A percentile compares a stretch with the other conserved stretches of the same genome.
These are phyloP conservation scores for Echinometra lucunter DNA, from an alignment of 53 echinoderm and acorn worm species.

Conservation along the genomic window DNA sequence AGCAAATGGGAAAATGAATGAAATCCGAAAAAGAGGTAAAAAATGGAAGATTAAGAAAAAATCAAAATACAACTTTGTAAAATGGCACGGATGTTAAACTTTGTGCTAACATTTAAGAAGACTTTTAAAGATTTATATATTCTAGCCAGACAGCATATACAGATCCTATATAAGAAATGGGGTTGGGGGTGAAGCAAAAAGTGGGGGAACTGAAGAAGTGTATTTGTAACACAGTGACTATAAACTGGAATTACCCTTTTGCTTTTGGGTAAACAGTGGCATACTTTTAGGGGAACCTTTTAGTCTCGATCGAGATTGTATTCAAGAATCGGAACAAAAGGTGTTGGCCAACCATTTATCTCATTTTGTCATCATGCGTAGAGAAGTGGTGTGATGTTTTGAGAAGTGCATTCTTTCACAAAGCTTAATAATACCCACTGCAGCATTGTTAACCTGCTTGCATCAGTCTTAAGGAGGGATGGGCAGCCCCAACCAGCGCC, in stretches of 20 bases:
- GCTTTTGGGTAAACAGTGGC: not conserved
- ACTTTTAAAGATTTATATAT: not conserved
- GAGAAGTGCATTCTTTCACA: not conserved
- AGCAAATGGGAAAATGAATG: too few relatives aligned
- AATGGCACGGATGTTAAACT: too few relatives aligned
- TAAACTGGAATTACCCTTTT: not conserved
- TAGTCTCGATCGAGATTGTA: not conserved
- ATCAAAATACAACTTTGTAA: too few relatives aligned
- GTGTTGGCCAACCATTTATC: not conserved
- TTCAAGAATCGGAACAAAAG: not conserved
- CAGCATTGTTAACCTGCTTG: not conserved
- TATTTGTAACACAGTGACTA: not conserved
- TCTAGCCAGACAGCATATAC: not conserved
- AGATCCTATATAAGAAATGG: not conserved
- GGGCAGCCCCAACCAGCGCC: not conserved
- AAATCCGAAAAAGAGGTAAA: too few relatives aligned
- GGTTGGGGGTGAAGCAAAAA: not conserved
- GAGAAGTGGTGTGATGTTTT: not conserved
- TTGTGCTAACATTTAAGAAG: not conserved
- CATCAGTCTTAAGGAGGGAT: not conserved
- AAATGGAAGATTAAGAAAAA: not conserved
- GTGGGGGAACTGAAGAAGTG: not conserved
- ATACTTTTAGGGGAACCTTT: not conserved
- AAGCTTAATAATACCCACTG: not conserved
- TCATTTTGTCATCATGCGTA: too few relatives aligned